Evolutionary conservation across 2,113 vertebrate genomes (phyloP).

Genomic region (Himantopus leucocephalus): DNA sequence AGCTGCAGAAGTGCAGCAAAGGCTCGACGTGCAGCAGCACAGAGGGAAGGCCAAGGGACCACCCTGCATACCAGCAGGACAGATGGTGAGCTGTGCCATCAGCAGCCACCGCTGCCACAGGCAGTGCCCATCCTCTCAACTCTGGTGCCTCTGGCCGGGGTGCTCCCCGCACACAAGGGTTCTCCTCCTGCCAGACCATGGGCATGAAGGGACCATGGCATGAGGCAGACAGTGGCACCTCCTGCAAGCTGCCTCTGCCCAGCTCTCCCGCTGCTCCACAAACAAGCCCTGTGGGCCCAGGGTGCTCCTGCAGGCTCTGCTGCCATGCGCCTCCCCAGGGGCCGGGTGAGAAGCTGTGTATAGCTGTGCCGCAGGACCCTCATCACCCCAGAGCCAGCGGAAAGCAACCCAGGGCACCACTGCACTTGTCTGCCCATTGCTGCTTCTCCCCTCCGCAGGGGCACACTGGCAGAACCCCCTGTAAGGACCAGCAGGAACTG

Average conservation of each 20-base stretch:
- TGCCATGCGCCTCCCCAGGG: background rate
- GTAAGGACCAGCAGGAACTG: background rate
- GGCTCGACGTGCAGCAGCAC: accelerated
- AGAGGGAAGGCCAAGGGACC: background rate
- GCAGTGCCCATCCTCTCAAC: background rate
- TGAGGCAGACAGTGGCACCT: too few species aligned
- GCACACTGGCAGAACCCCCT: accelerated
- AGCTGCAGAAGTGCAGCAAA: background rate
- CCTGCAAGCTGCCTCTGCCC: background rate
- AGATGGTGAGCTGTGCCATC: accelerated
- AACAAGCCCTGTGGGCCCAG: accelerated
- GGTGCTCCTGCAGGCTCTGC: background rate
- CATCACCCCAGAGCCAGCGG: accelerated
- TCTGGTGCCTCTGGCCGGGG: accelerated
- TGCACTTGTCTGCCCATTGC: accelerated
- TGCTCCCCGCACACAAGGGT: accelerated
- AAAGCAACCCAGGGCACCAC: background rate
- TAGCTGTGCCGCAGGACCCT: accelerated
- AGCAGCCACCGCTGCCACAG: background rate
- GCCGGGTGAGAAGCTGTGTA: background rate
- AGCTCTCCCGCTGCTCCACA: accelerated
- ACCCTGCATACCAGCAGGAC: too few species aligned
- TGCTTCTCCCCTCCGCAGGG: too few species aligned
- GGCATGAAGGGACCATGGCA: background rate
- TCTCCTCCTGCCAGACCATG: accelerated